Evolutionary conservation across 1,140 invertebrate species (phyloP), one percentile per base, ranked within the genome.

Genomic region (Bombus confusus): DNA sequence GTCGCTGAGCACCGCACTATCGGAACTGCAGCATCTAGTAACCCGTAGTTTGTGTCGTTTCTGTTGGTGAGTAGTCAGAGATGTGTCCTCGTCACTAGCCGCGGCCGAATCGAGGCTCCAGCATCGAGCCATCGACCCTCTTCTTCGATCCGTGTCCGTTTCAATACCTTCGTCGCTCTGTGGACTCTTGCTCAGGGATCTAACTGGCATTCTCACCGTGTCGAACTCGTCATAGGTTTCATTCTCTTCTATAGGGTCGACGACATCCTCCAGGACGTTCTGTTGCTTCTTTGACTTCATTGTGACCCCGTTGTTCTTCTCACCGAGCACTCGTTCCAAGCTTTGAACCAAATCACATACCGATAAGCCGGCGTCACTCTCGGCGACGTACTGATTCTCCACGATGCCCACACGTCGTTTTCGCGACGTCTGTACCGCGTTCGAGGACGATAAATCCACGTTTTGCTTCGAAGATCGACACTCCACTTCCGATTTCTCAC

Each of bases 1-100:
- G 78, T 96, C 96, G 86, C 95, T 96, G 15, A 95, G 93, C 13
- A 95, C 95, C 3, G 96, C 96, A 28, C 96, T 96, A 90, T 96
- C 96, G 0, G 95, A 95, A 87, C 96, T 96, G 71, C 93, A 95
- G 87, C 95, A 96, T 83, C 96, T 93, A 13, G 93, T 93, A 41
- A 95, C 93, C 64, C 87, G 91, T 37, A 91, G 80, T 80, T 94
- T 94, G 43, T 91, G 91, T 39, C 87, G 76, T 43, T 87, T 82
- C 52, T 92, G 72, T 76, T 74, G 75, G 37, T 85, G 76, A 25
- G 41, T 41, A 39, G 76, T 77, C 28, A 57, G 39, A 83, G 75
- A 52, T 12, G 86, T 73, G 52, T 94, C 93, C 15, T 94, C 94
- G 74, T 94, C 93, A 66, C 92, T 92, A 8, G 89, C 88, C 8